These are phyloP conservation scores for Leptinotarsa undecemlineata DNA, from an alignment of 1,140 invertebrate species.

Conservation along the genomic window DNA sequence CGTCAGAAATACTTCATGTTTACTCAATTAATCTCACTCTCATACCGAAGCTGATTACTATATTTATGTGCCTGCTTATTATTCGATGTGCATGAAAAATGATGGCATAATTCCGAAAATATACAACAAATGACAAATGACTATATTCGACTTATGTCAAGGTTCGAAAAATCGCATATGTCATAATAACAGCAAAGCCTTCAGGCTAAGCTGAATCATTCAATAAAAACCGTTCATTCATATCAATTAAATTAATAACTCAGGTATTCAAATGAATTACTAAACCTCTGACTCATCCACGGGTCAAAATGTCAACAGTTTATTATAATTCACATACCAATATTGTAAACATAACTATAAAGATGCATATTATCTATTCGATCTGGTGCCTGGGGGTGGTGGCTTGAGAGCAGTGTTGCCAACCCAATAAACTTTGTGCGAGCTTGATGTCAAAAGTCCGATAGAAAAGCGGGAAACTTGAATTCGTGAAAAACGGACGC, in stretches of 20 bases:
- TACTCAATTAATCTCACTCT: neutral
- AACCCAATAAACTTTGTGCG: neutral
- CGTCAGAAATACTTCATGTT: neutral
- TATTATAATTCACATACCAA: neutral
- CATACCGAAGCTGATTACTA: too few species aligned
- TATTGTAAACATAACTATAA: neutral
- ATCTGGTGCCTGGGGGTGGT: conserved; percentile 7
- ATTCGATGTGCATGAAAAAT: too few species aligned
- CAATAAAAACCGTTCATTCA: conserved; percentile 16
- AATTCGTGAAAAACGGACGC: too few species aligned
- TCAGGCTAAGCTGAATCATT: conserved; percentile 7
- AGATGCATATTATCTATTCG: neutral
- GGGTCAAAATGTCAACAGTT: conserved; percentile 21
- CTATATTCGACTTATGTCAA: conserved; percentile 1
- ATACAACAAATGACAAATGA: neutral
- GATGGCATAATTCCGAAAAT: too few species aligned
- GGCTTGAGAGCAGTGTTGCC: neutral
- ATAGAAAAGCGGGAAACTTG: too few species aligned
- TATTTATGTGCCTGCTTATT: too few species aligned
- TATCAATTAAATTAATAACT: conserved; percentile 10
- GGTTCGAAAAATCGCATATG: conserved; percentile 4
- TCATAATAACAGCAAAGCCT: neutral
- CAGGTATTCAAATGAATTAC: conserved; percentile 17
- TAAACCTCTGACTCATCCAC: conserved; percentile 8
- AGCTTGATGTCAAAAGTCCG: neutral